These are phyloP conservation scores for Drosophila formosana DNA, from an alignment of 2,888 invertebrate genomes.

Conservation along the genomic window DNA sequence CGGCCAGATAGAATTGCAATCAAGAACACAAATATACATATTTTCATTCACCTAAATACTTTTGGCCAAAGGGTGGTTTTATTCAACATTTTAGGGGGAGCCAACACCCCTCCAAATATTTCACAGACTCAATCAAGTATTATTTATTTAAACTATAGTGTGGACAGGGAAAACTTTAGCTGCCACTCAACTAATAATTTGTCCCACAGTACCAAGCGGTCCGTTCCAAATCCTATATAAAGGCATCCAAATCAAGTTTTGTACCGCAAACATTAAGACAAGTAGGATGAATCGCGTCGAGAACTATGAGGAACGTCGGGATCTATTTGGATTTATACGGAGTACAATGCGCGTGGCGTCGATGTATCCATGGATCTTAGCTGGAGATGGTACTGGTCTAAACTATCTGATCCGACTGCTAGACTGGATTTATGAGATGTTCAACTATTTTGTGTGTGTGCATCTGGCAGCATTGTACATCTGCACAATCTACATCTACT, in stretches of 20 bases:
- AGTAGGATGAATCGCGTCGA: constrained; percentile 19
- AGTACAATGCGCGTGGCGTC: constrained; percentile 60
- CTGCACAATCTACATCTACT: constrained; percentile 68
- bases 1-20: neutral
- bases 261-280: neutral
- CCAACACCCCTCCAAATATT: constrained; percentile 1
- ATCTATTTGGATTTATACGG: constrained; percentile 72
- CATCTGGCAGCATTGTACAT: constrained; percentile 74
- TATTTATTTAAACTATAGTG: constrained; percentile 17
- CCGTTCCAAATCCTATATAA: constrained; percentile 39
- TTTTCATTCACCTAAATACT: neutral
- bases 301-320: constrained; percentile 49
- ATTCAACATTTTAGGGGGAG: neutral
- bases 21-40: neutral
- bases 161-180: constrained; percentile 16
- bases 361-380: constrained; percentile 62
- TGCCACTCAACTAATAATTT: constrained; percentile 25
- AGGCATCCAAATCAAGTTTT: neutral
- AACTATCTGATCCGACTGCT: constrained; percentile 1
- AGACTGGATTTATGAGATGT: constrained; percentile 57
- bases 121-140: constrained; percentile 6
- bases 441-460: constrained; percentile 63
- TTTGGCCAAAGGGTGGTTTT: neutral
- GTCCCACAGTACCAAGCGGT: neutral
- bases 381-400: neutral